Base-by-base conservation (phyloP, 2,888 invertebrate genomes). In the Athripsodes cinereus region DNA sequence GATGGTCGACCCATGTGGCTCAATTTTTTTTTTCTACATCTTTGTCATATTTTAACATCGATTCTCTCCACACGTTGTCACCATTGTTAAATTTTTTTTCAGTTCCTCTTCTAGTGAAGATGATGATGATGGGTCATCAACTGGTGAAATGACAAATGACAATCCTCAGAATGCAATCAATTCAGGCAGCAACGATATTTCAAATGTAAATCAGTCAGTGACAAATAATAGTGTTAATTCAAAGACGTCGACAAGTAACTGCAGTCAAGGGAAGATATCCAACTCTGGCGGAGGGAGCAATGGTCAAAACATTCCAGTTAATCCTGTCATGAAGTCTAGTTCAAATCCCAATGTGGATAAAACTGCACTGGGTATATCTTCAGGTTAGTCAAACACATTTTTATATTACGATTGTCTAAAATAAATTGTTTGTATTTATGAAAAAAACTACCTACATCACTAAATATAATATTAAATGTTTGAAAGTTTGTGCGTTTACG, bases 71-170 rank as follows among this genome's bases (percentile, higher is more conserved):
- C n/a, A n/a, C n/a, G n/a, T n/a, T n/a, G n/a, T n/a, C n/a, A n/a
- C n/a, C n/a, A n/a, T n/a, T n/a, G n/a, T n/a, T n/a, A n/a, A n/a
- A n/a, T 26, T 57, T 52, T 6, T 40, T 52, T 55, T 66, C 83
- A 88, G 75, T 75, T 90, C 73, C 70, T 87, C 88, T 57, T 87
- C 87, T 57, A 87, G 87, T 66, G 87, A 87, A 49, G 85, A 85
- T 58, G 83, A 81, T 54, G 84, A 83, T 64, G 80, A 79, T 55
- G 82, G 79, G 1, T 77, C 78, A 0, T 76, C 76, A 1, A 72
- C 74, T 21, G 78, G 77, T 61, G 78, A 79, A 65, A 76, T 75
- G 65, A 74, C 74, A 53, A 77, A 75, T 62, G 76, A 75, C 0
- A 72, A 55, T 34, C 56, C 46, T 35, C 55, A 58, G 22, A 52